Percentiles rank a stretch among this genome's conserved stretches.
phyloP scores from a whole-genome alignment of 2,113 vertebrate genomes.

The Seriola aureovittata region DNA sequence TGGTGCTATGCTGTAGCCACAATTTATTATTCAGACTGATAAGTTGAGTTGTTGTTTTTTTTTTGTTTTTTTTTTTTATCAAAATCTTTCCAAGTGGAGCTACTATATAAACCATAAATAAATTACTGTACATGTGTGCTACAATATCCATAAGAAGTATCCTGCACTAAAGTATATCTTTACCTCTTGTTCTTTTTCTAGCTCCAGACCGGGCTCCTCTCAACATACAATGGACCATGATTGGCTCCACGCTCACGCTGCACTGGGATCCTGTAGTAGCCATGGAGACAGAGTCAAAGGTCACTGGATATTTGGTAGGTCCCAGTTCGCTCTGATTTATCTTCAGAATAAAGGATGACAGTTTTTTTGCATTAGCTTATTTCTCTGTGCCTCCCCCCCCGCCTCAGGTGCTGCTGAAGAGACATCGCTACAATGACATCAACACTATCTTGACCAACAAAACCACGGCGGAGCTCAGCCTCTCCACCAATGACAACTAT shows the following conservation, averaged over 20 bases:
- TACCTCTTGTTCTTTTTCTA: constrained; percentile 64
- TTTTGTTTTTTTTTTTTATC: neutral
- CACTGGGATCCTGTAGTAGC: constrained; percentile 96
- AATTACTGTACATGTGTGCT: neutral
- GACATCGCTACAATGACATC: constrained; percentile 82
- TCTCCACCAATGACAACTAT: constrained; percentile 90
- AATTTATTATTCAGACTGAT: constrained; percentile 11
- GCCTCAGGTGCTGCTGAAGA: constrained; percentile 90
- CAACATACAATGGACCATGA: constrained; percentile 94
- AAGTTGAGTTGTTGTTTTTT: too few species aligned
- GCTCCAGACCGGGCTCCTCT: constrained; percentile 93
- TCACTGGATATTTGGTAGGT: constrained; percentile 94
- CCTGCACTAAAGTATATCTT: neutral
- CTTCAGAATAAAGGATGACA: constrained; percentile 14
- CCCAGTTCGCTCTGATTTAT: constrained; percentile 26
- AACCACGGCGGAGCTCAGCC: constrained; percentile 88
- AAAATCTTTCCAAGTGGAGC: neutral
- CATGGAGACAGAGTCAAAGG: constrained; percentile 93
- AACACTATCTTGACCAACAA: constrained; percentile 85
- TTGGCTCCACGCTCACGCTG: constrained; percentile 89
- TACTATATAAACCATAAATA: neutral
- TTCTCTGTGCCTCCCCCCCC: neutral
- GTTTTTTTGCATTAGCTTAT: constrained; percentile 7
- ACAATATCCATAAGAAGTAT: neutral
- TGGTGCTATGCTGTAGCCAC: neutral